Evolutionary conservation across 2,888 invertebrate species (phyloP).

Genomic region (Cryptocephalus moraei): DNA sequence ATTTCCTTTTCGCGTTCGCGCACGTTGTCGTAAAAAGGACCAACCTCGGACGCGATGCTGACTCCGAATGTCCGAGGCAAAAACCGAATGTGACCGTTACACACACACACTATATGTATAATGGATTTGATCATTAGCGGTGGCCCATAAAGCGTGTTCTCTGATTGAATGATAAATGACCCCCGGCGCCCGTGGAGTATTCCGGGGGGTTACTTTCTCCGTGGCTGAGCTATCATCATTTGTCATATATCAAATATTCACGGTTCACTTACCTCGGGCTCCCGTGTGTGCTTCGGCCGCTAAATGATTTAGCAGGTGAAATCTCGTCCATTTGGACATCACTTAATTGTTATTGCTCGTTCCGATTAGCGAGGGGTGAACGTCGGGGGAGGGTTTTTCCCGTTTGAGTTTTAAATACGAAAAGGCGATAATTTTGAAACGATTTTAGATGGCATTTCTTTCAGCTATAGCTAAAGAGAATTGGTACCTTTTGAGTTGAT

Average conservation of each 20-base stretch:
- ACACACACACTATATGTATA: slow-evolving; percentile 15
- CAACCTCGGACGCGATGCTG: background rate
- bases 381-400: no score
- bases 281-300: background rate
- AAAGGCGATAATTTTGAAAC: no score
- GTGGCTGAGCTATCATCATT: slow-evolving; percentile 16
- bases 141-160: slow-evolving; percentile 20
- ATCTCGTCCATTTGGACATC: no score
- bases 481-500: no score
- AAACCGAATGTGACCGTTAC: slow-evolving; percentile 4
- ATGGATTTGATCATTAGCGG: slow-evolving; percentile 30
- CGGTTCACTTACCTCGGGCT: background rate
- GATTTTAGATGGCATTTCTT: no score
- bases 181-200: slow-evolving; percentile 14
- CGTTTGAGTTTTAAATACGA: no score
- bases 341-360: no score
- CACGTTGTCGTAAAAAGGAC: no score
- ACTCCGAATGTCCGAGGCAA: background rate
- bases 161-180: slow-evolving; percentile 32
- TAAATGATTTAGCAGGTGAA: slow-evolving; percentile 2
- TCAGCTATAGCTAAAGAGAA: no score
- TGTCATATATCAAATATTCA: slow-evolving; percentile 19
- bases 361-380: no score
- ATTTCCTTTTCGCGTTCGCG: no score
- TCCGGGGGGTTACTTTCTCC: slow-evolving; percentile 7